Conservation (phyloP, 23 tunicate genomes). For the Corella eumyota region DNA sequence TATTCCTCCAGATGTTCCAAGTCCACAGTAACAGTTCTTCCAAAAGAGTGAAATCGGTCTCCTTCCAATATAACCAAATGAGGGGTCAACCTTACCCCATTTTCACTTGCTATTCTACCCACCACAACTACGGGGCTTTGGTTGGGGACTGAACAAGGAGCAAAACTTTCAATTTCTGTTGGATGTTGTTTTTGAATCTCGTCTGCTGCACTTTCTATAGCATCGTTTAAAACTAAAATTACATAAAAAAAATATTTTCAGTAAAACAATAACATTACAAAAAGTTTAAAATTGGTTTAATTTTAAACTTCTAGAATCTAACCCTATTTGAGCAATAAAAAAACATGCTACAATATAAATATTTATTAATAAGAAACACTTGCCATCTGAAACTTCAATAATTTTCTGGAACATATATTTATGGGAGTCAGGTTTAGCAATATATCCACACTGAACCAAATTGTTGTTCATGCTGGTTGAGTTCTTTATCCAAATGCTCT, state of each 20-base stretch:
- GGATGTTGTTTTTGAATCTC: conserved; percentile 10
- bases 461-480: not conserved
- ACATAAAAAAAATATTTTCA: too few relatives aligned
- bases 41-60: conserved; percentile 35
- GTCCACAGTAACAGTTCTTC: conserved; percentile 44
- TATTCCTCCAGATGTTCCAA: conserved; percentile 34
- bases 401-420: conserved; percentile 82
- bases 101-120: conserved; percentile 51
- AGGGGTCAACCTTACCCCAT: conserved; percentile 22
- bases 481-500: not conserved
- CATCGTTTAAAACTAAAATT: conserved; percentile 35
- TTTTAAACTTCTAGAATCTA: too few relatives aligned
- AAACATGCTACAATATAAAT: too few relatives aligned
- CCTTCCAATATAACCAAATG: conserved; percentile 58
- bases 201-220: conserved; percentile 33
- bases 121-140: conserved; percentile 51
- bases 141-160: conserved; percentile 38
- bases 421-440: conserved; percentile 7
- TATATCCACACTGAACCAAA: not conserved
- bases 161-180: conserved; percentile 34
- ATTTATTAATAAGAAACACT: not conserved
- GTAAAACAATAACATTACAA: too few relatives aligned
- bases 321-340: too few relatives aligned
- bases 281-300: too few relatives aligned
- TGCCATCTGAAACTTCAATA: conserved; percentile 36